A percentile compares a stretch with the other conserved stretches of the same genome.
Conservation (phyloP, 2,797 vertebrate species). For the Pseudotriccus pelzelni region DNA sequence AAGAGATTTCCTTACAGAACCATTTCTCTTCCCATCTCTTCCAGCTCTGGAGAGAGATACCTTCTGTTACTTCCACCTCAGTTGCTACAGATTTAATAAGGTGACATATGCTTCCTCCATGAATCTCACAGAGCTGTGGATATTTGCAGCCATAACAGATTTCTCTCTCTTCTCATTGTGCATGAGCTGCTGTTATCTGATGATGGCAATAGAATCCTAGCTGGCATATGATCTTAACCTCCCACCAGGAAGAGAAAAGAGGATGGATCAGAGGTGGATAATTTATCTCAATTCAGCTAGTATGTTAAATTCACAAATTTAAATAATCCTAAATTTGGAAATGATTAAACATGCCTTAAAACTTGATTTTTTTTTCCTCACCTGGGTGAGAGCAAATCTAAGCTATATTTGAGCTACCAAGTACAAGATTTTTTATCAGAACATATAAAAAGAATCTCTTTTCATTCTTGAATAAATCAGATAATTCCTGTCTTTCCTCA, state of each 20-base stretch:
- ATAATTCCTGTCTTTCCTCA: not conserved
- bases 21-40: constrained; percentile 8
- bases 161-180: constrained; percentile 40
- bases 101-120: constrained; percentile 46
- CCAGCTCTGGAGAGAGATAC: constrained; percentile 31
- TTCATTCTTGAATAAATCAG: not conserved
- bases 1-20: constrained; percentile 18
- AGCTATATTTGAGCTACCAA: not conserved
- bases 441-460: not conserved
- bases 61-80: constrained; percentile 60
- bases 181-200: constrained; percentile 38
- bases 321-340: not conserved
- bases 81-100: constrained; percentile 54
- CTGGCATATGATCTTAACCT: constrained; percentile 9
- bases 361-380: not conserved
- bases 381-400: not conserved
- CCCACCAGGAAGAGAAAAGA: not conserved
- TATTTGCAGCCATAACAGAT: constrained; percentile 50
- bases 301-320: not conserved
- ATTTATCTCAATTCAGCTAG: not conserved
- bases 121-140: constrained; percentile 24
- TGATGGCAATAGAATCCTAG: constrained; percentile 33
- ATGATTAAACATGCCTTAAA: not conserved
- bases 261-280: not conserved
- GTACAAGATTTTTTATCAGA: not conserved